Evolutionary conservation across 1,140 invertebrate species (phyloP), one percentile per base, ranked within the genome.

Genomic region (Papilio machaon): DNA sequence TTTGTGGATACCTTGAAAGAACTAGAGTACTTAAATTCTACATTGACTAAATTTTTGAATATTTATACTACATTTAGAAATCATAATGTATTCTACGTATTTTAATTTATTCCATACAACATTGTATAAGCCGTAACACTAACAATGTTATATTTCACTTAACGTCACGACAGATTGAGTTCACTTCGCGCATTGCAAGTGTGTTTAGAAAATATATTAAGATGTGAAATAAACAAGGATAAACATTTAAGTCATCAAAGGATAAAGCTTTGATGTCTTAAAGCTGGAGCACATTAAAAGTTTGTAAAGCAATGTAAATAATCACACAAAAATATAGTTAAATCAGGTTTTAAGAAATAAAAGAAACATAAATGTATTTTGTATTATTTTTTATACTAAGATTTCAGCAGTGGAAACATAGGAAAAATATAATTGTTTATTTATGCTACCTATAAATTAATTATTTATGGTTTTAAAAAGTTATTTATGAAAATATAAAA

Each of bases 201-300:
- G 30, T 70, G 64, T 35, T 67, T 15, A 6, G 23, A 67, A 67
- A 67, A 67, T 67, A 67, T 67, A 13, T 70, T 70, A 15, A 70
- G 64, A 67, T 30, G 60, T 13, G 60, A 70, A 35, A 70, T 70
- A 70, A 70, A 70, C 64, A 35, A 70, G 64, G 64, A 70, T 70
- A 35, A 70, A 70, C 64, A 4, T 43, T 43, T 43, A 6, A 43
- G 38, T 6, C 38, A 6, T 43, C 38, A 43, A 43, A 43, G 38
- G 38, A 43, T 43, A 13, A 38, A 70, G 64, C 64, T 70, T 70
- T 70, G 11, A 70, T 38, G 64, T 38, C 64, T 70, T 70, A 70
- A 70, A 70, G 23, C 30, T 70, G 64, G 30, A 70, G 64, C 30
- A 35, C 30, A 70, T 23, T 15, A 30, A 8, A 58, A 52, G 49